Evolutionary conservation across 1,140 invertebrate genomes (phyloP).

Genomic region (Oncopeltus fasciatus): DNA sequence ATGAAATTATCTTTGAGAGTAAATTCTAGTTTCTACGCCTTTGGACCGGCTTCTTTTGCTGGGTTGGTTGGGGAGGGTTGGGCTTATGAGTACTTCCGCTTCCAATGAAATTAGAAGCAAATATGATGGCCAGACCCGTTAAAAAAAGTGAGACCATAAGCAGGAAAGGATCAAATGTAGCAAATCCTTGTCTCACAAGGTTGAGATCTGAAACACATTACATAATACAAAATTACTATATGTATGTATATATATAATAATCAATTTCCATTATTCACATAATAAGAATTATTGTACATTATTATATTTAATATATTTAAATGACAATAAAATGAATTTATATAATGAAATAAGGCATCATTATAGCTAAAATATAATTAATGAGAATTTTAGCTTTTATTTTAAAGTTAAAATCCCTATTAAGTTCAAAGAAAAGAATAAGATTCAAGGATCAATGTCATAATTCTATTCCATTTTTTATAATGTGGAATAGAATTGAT

Average conservation of each 20-base stretch:
- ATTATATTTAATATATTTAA: not conserved
- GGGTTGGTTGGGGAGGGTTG: not conserved
- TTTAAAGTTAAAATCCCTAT: no score
- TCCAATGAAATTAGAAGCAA: not conserved
- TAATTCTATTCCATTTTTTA: no score
- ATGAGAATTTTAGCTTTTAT: no score
- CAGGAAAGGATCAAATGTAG: constrained; percentile 5
- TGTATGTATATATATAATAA: not conserved
- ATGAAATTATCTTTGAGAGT: no score
- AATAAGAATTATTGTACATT: not conserved
- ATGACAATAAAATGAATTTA: not conserved
- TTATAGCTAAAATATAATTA: no score
- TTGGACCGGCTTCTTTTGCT: not conserved
- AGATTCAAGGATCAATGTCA: no score
- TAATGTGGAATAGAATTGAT: no score
- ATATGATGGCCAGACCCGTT: constrained; percentile 10
- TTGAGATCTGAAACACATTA: constrained; percentile 14
- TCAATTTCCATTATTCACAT: not conserved
- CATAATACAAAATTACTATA: not conserved
- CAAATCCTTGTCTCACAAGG: constrained; percentile 5
- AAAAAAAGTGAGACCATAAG: constrained; percentile 16
- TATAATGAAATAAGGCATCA: not conserved
- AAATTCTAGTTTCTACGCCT: no score
- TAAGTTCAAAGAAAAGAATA: no score
- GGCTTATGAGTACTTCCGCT: not conserved